These are phyloP conservation scores for Arge pagana DNA, from an alignment of 2,888 invertebrate genomes.

Conservation along the genomic window DNA sequence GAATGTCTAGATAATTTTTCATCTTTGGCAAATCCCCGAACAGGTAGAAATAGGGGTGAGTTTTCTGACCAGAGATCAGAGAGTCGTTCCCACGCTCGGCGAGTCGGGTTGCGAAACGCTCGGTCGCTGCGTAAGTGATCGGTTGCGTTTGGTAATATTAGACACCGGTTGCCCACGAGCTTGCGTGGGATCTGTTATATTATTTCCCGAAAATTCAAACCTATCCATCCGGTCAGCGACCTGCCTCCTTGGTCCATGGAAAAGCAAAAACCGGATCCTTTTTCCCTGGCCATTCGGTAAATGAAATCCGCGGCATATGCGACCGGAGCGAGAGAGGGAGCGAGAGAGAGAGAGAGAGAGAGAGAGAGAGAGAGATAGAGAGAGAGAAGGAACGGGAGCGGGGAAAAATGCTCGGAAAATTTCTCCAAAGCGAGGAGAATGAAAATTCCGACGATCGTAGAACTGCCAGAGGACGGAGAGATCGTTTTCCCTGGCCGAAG, in stretches of 20 bases:
- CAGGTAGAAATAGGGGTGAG: conserved; percentile 44
- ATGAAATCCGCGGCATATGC: neutral
- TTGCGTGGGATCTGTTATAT: conserved; percentile 17
- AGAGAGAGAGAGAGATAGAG: neutral
- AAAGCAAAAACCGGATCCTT: too few species aligned
- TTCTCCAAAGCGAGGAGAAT: neutral
- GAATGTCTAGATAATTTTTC: conserved; percentile 44
- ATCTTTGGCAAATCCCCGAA: conserved; percentile 45
- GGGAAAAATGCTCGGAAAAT: neutral
- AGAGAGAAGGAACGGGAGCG: neutral
- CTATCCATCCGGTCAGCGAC: conserved; percentile 19
- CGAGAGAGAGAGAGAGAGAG: too few species aligned
- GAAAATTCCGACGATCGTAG: neutral
- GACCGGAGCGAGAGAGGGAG: neutral
- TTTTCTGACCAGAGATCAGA: conserved; percentile 28
- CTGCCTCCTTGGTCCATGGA: conserved; percentile 11
- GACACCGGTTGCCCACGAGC: conserved; percentile 13
- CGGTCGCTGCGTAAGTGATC: conserved; percentile 21
- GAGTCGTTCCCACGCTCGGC: conserved; percentile 43
- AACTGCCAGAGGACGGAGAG: too few species aligned
- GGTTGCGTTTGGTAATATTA: conserved; percentile 19
- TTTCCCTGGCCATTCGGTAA: conserved; percentile 12
- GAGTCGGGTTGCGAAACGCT: conserved; percentile 42
- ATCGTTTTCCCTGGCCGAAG: too few species aligned
- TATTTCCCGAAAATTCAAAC: conserved; percentile 8